Evolutionary conservation across 1,140 invertebrate genomes (phyloP).

Genomic region (Antheraea pernyi): DNA sequence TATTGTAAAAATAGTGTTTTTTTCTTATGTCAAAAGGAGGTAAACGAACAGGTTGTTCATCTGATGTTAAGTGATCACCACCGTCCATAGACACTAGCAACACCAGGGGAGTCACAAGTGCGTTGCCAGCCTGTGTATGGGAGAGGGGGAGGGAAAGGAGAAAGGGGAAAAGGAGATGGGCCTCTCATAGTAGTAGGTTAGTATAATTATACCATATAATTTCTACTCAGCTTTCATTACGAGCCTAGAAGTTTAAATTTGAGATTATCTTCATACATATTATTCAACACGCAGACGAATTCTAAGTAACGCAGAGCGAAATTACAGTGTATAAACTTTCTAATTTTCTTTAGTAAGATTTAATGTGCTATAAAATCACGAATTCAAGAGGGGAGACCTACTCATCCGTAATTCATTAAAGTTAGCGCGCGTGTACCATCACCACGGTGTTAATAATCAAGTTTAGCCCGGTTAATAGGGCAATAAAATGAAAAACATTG

Average conservation of each 20-base stretch:
- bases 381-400: slow-evolving; percentile 51
- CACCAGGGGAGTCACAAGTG: too few species aligned
- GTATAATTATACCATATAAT: not conserved
- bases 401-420: slow-evolving; percentile 73
- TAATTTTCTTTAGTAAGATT: slow-evolving; percentile 54
- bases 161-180: too few species aligned
- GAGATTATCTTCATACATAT: not conserved
- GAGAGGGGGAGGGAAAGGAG: too few species aligned
- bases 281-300: not conserved
- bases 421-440: slow-evolving; percentile 56
- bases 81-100: too few species aligned
- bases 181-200: not conserved
- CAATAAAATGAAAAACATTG: slow-evolving; percentile 57
- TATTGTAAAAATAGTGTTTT: not conserved
- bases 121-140: too few species aligned
- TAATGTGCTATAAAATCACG: slow-evolving; percentile 60
- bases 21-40: too few species aligned
- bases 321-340: slow-evolving; percentile 48
- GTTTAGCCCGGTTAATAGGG: slow-evolving; percentile 48
- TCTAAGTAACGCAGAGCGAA: slow-evolving; percentile 15
- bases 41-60: too few species aligned
- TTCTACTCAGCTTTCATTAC: not conserved
- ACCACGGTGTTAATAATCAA: slow-evolving; percentile 49
- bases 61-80: too few species aligned
- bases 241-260: not conserved